Evolutionary conservation across 2,797 vertebrate genomes (phyloP), one percentile per base, ranked within the genome.

Genomic region (Merluccius polli): DNA sequence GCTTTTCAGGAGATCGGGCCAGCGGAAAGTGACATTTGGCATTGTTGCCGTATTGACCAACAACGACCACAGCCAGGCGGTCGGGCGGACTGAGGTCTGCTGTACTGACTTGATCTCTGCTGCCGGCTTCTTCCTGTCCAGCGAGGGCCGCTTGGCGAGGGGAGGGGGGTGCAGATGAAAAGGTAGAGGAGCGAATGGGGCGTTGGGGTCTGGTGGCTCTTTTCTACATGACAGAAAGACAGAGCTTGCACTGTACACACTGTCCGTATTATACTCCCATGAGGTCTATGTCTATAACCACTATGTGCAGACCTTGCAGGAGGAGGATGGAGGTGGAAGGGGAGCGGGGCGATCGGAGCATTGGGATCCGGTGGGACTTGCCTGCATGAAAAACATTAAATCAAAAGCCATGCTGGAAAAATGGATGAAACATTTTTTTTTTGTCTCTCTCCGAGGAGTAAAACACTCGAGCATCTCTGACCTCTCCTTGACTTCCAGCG

Each of bases 131-230:
- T 90, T 92, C 68, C 79, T 85, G 15, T 93, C 92, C 76, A 88
- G 76, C 1, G 87, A 89, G 48, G 85, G 83, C 5, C 84, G 91
- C 83, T 93, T 94, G 3, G 24, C 27, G 69, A 86, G 76, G 68
- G 89, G 84, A 69, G 92, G 87, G 0, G 92, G 93, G 78, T 94
- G 93, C 21, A 93, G 93, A 82, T 92, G 91, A 65, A 93, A 83
- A 78, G 93, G 91, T 63, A 92, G 90, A 0, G 91, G 91, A 87
- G 91, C 86, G 72, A 92, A 81, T 73, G 93, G 92, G 75, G 89
- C 87, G 21, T 93, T 91, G 72, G 90, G 92, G 82, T 94, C 92
- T 6, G 85, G 84, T 70, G 91, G 87, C 72, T 91, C 90, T 87
- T 94, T 95, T 91, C 93, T 95, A 84, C 87, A 90, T 78, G 68